Base-by-base conservation (phyloP, 2,113 vertebrate species). In the Eleginops maclovinus region DNA sequence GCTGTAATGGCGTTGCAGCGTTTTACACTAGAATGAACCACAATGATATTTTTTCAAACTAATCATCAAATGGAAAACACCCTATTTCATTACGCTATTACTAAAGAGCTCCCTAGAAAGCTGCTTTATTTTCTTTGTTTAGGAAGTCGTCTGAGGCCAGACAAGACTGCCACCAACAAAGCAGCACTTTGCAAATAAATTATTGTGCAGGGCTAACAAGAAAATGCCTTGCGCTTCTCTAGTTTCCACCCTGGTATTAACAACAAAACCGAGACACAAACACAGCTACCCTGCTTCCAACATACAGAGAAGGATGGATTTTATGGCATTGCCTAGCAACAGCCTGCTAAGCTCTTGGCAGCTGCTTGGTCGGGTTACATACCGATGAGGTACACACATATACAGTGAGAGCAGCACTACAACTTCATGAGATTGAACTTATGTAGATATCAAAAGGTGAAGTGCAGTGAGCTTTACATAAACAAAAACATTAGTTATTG, bases 321-420 rank as follows among this genome's bases (percentile, higher is more conserved):
- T 87, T 87, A 89, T 79, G 80, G 78, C 82, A 93, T 93, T 84
- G 91, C 93, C 89, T 93, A 93, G 93, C 94, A 94, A 94, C 94
- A 92, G 90, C 73, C 87, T 50, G 72, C 87, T 77, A 82, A 88
- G 91, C 91, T 91, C 88, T 77, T 86, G 88, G 90, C 87, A 89
- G 90, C 83, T 85, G 83, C 88, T 79, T 67, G 75, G 86, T 88
- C 5, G 79, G 81, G 73, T 56, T 55, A 90, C 84, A 92, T 88
- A 89, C 88, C 88, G 88, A 93, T 46, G 62, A 85, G 60, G 86
- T 54, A 40, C 76, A 9, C 60, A 63, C n/a, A 64, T 11, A 56
- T 17, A 60, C 44, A 75, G 36, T 31, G 9, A 54, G 44, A 84
- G 40, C 9, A 66, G 78, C 59, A 46, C 46, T 64, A 50, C 82